phyloP scores from a whole-genome alignment of 2,797 vertebrate species.

The Liasis olivaceus region DNA sequence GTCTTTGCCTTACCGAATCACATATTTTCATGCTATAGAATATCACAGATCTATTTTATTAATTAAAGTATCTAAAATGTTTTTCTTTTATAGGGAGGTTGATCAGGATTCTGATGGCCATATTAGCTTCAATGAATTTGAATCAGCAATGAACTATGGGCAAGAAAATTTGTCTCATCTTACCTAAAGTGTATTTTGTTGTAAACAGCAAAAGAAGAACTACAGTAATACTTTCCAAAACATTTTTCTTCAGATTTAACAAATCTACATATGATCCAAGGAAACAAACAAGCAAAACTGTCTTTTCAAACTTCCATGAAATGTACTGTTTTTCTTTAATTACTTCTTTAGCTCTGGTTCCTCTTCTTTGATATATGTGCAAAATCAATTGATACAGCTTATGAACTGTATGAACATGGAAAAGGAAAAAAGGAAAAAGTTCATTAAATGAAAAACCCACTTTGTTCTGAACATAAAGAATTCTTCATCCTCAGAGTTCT shows the following conservation, averaged over 20 bases:
- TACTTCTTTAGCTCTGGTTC: conserved; percentile 4
- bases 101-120: conserved; percentile 79
- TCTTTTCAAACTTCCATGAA: conserved; percentile 59
- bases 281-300: conserved; percentile 25
- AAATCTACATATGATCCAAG: conserved; percentile 47
- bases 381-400: neutral
- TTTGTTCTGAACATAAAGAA: neutral
- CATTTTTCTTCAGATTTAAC: conserved; percentile 62
- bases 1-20: neutral
- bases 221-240: conserved; percentile 54
- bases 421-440: neutral
- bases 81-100: conserved; percentile 72
- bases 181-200: conserved; percentile 51
- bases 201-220: conserved; percentile 54
- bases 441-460: neutral
- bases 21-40: conserved; percentile 7
- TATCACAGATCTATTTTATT: conserved; percentile 38
- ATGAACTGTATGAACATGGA: neutral
- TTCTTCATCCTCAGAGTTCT: neutral
- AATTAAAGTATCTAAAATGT: conserved; percentile 40
- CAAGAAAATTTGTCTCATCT: conserved; percentile 64
- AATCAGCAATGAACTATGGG: conserved; percentile 72
- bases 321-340: conserved; percentile 42
- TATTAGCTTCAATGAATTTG: conserved; percentile 83
- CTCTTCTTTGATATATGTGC: neutral